Evolutionary conservation across 2,888 invertebrate genomes (phyloP), one percentile per base, ranked within the genome.

Genomic region (Tiliacea citrago): DNA sequence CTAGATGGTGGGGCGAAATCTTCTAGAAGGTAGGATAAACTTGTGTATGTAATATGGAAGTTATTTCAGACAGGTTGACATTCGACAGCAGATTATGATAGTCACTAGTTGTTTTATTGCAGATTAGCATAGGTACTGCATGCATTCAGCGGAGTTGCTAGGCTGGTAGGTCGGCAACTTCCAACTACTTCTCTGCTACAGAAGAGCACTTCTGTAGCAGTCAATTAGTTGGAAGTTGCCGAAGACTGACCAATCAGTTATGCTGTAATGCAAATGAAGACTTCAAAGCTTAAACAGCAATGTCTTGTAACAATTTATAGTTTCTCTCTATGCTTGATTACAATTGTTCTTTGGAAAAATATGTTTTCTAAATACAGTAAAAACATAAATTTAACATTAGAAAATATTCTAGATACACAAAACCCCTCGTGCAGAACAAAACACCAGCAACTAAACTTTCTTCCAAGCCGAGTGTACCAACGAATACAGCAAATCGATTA

Each of bases 401-500:
- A 81, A 75, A 81, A 65, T 49, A 13, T 42, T 66, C 47, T 60
- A 63, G 45, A 18, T 51, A 75, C 45, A 80, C 35, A 49, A 55
- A 81, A 51, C 13, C 49, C 24, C 18, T 80, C 42, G 24, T 29
- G 53, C 35, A 67, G 58, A 75, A 70, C 76, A 57, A 81, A 83
- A 65, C 73, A 66, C 24, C 35, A 47, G 58, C 42, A 62, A 45
- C 58, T 63, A 49, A 82, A 65, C 77, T 73, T 75, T 70, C 81
- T 67, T 74, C 57, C 12, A 61, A 63, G 57, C 8, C 45, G 35
- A 75, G 57, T 61, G 35, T 66, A 65, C 72, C 68, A n/a, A 70
- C 75, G 78, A 84, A 82, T 82, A 67, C 67, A 66, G 82, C 86
- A 87, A 90, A 88, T 91, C 92, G 92, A 93, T 93, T 93, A 89